phyloP scores from a whole-genome alignment of 2,113 vertebrate species.

The Poecile atricapillus region DNA sequence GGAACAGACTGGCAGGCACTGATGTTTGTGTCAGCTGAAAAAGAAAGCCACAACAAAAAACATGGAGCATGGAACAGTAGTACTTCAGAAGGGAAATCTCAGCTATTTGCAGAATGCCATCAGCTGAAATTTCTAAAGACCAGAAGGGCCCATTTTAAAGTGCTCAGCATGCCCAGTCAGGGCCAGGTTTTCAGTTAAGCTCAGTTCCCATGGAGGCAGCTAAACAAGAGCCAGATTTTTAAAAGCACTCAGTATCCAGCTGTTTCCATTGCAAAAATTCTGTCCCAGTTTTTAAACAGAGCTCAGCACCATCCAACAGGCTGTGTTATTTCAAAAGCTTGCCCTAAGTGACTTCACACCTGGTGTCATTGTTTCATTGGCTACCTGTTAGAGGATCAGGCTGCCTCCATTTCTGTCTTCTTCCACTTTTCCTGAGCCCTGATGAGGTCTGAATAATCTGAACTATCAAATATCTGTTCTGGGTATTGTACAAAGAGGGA shows the following conservation, averaged over 20 bases:
- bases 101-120: not conserved
- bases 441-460: not conserved
- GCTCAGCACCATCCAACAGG: not conserved
- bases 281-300: not conserved
- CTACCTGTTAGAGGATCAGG: not conserved
- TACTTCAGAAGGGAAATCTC: not conserved
- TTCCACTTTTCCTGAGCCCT: not conserved
- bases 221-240: constrained; percentile 32
- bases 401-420: not conserved
- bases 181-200: constrained; percentile 31
- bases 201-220: constrained; percentile 20
- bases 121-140: constrained; percentile 2
- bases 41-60: not conserved
- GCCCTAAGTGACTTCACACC: not conserved
- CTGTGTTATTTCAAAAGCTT: not conserved
- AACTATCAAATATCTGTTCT: not conserved
- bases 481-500: not conserved
- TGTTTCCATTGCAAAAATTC: constrained; percentile 9
- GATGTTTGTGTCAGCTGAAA: not conserved
- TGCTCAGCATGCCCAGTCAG: not conserved
- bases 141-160: constrained; percentile 6
- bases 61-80: not conserved
- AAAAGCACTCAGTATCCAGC: not conserved
- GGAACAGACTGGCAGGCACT: not conserved
- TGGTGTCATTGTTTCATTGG: not conserved